Base-by-base conservation (phyloP, 2,113 vertebrate species). In the Microtus richardsoni region DNA sequence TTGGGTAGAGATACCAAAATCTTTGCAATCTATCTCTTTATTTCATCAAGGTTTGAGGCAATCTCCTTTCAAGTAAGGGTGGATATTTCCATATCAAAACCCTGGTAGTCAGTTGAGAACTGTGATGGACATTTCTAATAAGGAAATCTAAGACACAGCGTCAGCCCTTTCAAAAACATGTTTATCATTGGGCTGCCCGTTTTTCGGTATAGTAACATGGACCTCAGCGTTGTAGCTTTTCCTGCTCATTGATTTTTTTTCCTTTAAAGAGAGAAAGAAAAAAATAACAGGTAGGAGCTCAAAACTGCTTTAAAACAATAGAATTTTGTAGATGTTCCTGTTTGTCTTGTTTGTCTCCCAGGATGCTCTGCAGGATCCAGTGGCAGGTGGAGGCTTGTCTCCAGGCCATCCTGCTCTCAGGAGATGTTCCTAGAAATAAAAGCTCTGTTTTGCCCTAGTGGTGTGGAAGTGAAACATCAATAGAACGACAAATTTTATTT, bases 371-470 rank as follows among this genome's bases (percentile, higher is more conserved):
- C 8, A n/a, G 41, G 68, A 22, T 33, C 70, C 44, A n/a, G 52
- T 66, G 47, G 49, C 39, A 88, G 47, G 17, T 41, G 19, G 74
- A 68, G 62, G 54, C 39, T 47, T 1, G 62, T 49, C 41, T 5
- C 5, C 16, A 28, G 8, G 49, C 41, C 19, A 60, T 60, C 7
- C 33, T 70, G 36, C 26, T 77, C 79, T 88, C n/a, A 58, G 33
- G 47, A 4, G 85, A 60, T 39, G n/a, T 30, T 58, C 47, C 91
- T 74, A 64, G 58, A 94, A 92, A 85, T 88, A 78, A 95, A 93
- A 84, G 28, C 9, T 26, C 5, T 36, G 39, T 41, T 96, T 82
- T 86, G 41, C 26, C 7, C 44, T 64, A 52, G 75, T 74, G 58
- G 75, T 52, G 22, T 52, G 9, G 26, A 94, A 71, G 58, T n/a